These are phyloP conservation scores for Trissolcus japonicus DNA, from an alignment of 2,888 invertebrate species.

Conservation along the genomic window DNA sequence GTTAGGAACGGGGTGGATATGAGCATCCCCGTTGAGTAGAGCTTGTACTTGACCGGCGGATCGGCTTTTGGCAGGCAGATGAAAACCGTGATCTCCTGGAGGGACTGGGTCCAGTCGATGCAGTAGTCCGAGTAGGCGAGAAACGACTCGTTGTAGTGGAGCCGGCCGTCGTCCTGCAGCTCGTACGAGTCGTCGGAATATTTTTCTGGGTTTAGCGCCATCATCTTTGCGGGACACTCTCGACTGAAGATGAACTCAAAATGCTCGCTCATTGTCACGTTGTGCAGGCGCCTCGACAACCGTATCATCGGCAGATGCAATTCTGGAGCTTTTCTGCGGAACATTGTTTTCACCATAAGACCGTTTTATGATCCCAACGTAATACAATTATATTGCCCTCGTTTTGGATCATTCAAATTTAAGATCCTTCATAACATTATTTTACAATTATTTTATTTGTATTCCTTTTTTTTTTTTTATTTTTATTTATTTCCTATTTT, in stretches of 20 bases:
- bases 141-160: slow-evolving; percentile 30
- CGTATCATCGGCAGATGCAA: slow-evolving; percentile 32
- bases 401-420: no score
- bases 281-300: slow-evolving; percentile 29
- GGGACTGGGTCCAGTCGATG: slow-evolving; percentile 64
- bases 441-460: no score
- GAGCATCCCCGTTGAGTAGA: slow-evolving; percentile 79
- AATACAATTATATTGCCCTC: no score
- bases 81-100: slow-evolving; percentile 58
- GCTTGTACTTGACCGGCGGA: slow-evolving; percentile 23
- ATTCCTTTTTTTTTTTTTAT: no score
- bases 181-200: slow-evolving; percentile 63
- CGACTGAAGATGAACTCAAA: slow-evolving; percentile 61
- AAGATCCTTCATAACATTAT: no score
- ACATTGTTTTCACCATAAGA: background rate
- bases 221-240: slow-evolving; percentile 56
- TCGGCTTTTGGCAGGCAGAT: slow-evolving; percentile 58
- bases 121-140: slow-evolving; percentile 62
- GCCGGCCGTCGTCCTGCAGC: slow-evolving; percentile 64
- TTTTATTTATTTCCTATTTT: no score
- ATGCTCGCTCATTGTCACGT: slow-evolving; percentile 47
- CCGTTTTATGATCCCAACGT: no score
- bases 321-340: slow-evolving; percentile 43
- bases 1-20: slow-evolving; percentile 85
- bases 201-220: slow-evolving; percentile 51